phyloP scores from a whole-genome alignment of 2,888 invertebrate species.

The Dryomyza anilis region DNA sequence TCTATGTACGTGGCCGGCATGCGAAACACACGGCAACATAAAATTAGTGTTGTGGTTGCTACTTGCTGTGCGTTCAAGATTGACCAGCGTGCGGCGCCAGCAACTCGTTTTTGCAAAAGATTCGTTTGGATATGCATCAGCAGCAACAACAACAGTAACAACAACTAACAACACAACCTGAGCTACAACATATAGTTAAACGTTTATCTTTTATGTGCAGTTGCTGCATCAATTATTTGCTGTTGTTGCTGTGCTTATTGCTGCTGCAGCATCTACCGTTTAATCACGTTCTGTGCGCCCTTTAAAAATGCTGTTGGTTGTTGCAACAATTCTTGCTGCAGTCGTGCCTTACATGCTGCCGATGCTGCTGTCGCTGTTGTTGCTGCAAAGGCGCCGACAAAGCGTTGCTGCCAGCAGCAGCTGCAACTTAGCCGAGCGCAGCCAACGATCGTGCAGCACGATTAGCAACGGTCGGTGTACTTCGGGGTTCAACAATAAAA shows the following conservation, averaged over 20 bases:
- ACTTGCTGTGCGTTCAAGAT: no score
- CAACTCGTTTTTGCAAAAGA: slow-evolving; percentile 34
- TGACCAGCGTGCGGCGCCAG: slow-evolving; percentile 34
- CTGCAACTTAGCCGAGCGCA: not conserved
- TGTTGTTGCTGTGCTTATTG: not conserved
- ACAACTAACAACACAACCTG: not conserved
- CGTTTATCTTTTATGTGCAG: slow-evolving; percentile 40
- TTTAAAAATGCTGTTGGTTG: slow-evolving; percentile 15
- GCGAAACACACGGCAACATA: not conserved
- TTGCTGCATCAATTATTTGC: slow-evolving; percentile 32
- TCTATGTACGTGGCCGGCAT: not conserved
- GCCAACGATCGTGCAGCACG: slow-evolving; percentile 50
- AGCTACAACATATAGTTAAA: slow-evolving; percentile 11
- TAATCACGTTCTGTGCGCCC: slow-evolving; percentile 19
- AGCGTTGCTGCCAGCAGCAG: slow-evolving; percentile 1
- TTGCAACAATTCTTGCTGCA: slow-evolving; percentile 22
- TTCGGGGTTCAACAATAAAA: no score
- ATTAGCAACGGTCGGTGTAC: slow-evolving; percentile 36
- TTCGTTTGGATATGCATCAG: slow-evolving; percentile 24
- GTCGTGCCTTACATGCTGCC: slow-evolving; percentile 15
- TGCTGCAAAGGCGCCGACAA: slow-evolving; percentile 25
- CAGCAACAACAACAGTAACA: slow-evolving; percentile 11
- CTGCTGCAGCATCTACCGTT: not conserved
- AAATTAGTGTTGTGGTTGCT: no score
- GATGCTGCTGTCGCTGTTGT: no score